Evolutionary conservation across 2,113 vertebrate species (phyloP), one percentile per base, ranked within the genome.

Genomic region (Boulengeromyrus knoepffleri): DNA sequence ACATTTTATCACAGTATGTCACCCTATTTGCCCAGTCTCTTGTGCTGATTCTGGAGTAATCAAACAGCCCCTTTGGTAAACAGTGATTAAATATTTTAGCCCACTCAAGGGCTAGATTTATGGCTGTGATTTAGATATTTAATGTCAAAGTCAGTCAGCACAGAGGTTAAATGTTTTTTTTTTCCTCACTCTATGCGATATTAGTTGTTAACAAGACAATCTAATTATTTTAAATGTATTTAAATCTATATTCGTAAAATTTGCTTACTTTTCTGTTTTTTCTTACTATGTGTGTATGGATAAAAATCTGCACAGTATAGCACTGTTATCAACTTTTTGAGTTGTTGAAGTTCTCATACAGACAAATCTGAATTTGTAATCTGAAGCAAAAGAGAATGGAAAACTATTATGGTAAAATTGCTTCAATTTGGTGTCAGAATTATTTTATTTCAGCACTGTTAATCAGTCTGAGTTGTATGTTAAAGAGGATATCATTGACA

Each of bases 1-100:
- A 66, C 31, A 58, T 90, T 85, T 86, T 89, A 85, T 89, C 90
- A 89, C 21, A 46, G 27, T 3, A 56, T 89, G 87, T 89, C 90
- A 91, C 24, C 52, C 27, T 89, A 56, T 91, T 89, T 86, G 31
- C 58, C 88, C 46, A 84, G 42, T 90, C 90, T 24, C 87, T 36
- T n/a, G 53, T 49, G 45, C 52, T 89, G 45, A 66, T 88, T 56
- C 90, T 83, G 24, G 27, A 56, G 77, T 58, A 85, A 85, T 90
- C 88, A 85, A 70, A 58, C 88, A 85, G 46, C 53, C 88, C 89
- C 56, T 52, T 89, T 89, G 56, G 88, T 89, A 91, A 91, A 91
- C 90, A 91, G 17, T 49, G 77, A 89, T 89, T 91, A 85, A 62
- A 85, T 52, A 66, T 86, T 89, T 86, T 53, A 86, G 80, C 45